Evolutionary conservation across 2,797 vertebrate species (phyloP).

Genomic region (Streptopelia turtur): DNA sequence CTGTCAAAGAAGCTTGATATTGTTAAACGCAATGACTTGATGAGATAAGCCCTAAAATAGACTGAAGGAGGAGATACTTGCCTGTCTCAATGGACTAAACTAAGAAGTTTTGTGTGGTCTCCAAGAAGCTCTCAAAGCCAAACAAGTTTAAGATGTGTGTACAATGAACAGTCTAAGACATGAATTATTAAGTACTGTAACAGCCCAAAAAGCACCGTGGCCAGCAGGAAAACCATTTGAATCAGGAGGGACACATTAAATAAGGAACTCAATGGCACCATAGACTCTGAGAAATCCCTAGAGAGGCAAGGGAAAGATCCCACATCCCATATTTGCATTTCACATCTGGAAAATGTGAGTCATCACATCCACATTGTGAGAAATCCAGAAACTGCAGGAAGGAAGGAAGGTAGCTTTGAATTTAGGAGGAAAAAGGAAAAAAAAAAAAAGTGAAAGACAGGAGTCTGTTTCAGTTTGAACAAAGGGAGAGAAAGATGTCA

Average conservation of each 20-base stretch:
- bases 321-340: conserved; percentile 31
- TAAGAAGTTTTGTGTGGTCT: not conserved
- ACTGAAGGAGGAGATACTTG: not conserved
- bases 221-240: not conserved
- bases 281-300: not conserved
- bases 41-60: not conserved
- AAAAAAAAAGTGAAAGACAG: not conserved
- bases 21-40: not conserved
- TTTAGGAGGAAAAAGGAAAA: not conserved
- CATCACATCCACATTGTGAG: not conserved
- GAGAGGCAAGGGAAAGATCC: not conserved
- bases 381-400: conserved; percentile 34
- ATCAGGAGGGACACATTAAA: not conserved
- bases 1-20: not conserved
- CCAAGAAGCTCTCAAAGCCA: not conserved
- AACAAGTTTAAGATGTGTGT: not conserved
- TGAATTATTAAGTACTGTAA: not conserved
- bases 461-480: not conserved
- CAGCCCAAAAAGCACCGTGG: not conserved
- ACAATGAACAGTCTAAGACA: not conserved
- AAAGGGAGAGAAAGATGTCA: not conserved
- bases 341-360: conserved; percentile 33
- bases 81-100: not conserved
- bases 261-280: not conserved
- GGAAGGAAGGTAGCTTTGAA: not conserved